Conservation (phyloP, 1,140 invertebrate genomes). For the Drosophila navojoa region DNA sequence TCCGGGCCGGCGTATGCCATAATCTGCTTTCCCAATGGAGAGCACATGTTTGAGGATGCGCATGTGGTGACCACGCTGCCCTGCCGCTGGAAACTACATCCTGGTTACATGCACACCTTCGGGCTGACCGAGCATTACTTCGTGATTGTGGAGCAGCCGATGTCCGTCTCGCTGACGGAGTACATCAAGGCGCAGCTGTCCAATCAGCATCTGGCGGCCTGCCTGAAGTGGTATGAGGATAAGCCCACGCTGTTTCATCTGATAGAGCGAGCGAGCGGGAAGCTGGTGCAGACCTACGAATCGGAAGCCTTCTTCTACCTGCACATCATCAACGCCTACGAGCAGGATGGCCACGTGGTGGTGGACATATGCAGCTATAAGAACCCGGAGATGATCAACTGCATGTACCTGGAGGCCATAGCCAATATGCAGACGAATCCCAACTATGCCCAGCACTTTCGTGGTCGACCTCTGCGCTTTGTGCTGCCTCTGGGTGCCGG, state of each 20-base stretch:
- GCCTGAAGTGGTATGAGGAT: slow-evolving; percentile 89
- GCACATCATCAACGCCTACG: slow-evolving; percentile 95
- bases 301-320: slow-evolving; percentile 93
- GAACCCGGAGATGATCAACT: slow-evolving; percentile 92
- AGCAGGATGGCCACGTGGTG: slow-evolving; percentile 88
- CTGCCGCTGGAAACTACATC: slow-evolving; percentile 90
- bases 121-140: slow-evolving; percentile 93
- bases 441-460: slow-evolving; percentile 91
- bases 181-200: slow-evolving; percentile 86
- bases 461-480: slow-evolving; percentile 90
- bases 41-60: slow-evolving; percentile 89
- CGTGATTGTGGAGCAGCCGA: slow-evolving; percentile 92
- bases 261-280: slow-evolving; percentile 87
- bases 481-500: slow-evolving; percentile 85
- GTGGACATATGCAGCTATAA: slow-evolving; percentile 93
- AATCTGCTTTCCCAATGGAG: slow-evolving; percentile 87
- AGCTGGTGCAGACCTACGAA: slow-evolving; percentile 86
- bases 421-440: slow-evolving; percentile 91
- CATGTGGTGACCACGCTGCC: slow-evolving; percentile 88
- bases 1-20: slow-evolving; percentile 89
- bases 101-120: slow-evolving; percentile 95
- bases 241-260: slow-evolving; percentile 91
- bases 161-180: slow-evolving; percentile 88
- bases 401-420: slow-evolving; percentile 92
- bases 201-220: slow-evolving; percentile 87